Percentiles rank a stretch among this genome's conserved stretches.
phyloP scores from a whole-genome alignment of 2,888 invertebrate genomes.

The Conchocele bisecta region DNA sequence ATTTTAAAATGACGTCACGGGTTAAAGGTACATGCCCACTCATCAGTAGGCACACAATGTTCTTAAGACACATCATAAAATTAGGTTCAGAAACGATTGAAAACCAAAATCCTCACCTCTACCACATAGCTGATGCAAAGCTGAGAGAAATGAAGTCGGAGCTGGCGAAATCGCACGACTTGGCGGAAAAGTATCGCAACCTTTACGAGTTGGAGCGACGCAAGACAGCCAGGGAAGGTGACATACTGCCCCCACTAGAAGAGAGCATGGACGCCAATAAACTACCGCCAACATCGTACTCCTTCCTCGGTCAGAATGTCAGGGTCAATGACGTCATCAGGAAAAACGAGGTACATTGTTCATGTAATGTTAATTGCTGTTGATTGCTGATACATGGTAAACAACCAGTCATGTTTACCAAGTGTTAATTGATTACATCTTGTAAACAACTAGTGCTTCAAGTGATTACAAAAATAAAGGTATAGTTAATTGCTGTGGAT shows the following conservation, averaged over 20 bases:
- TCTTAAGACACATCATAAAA: too few species aligned
- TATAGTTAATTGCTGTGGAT: too few species aligned
- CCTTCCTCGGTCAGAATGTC: constrained; percentile 59
- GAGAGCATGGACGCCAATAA: constrained; percentile 33
- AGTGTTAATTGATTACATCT: too few species aligned
- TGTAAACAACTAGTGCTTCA: too few species aligned
- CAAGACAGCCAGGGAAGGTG: constrained; percentile 50
- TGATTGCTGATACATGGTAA: too few species aligned
- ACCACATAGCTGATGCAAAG: constrained; percentile 67
- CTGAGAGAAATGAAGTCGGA: constrained; percentile 68
- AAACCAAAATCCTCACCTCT: too few species aligned
- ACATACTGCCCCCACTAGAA: constrained; percentile 46
- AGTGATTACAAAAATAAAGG: too few species aligned
- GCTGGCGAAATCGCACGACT: constrained; percentile 64
- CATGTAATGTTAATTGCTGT: background rate
- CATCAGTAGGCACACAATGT: too few species aligned
- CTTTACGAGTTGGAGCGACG: constrained; percentile 67
- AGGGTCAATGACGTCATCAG: constrained; percentile 73
- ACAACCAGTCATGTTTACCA: too few species aligned
- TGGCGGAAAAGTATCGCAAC: constrained; percentile 71
- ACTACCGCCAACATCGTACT: constrained; percentile 54
- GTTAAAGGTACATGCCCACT: too few species aligned
- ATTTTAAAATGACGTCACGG: too few species aligned
- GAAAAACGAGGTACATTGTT: constrained; percentile 77
- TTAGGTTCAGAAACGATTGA: too few species aligned